Conservation (phyloP, 2,888 invertebrate species). For the Crematogaster levior region DNA sequence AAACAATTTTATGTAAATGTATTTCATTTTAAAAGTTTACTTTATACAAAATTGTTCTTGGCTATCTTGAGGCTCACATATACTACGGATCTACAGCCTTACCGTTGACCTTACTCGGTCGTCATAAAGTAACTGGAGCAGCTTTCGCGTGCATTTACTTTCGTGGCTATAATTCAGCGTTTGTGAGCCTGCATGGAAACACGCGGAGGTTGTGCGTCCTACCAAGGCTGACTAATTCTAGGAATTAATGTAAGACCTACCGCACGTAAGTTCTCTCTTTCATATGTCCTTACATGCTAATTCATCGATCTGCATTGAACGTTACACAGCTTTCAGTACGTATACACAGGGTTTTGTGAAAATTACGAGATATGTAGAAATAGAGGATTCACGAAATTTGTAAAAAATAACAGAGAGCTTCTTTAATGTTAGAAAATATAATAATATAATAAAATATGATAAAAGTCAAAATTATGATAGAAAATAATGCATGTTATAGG, state of each 20-base stretch:
- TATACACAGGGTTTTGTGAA: neutral
- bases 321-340: neutral
- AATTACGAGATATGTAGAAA: neutral
- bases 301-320: constrained; percentile 25
- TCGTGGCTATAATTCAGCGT: constrained; percentile 30
- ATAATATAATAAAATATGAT: neutral
- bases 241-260: constrained; percentile 35
- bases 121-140: neutral
- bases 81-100: neutral
- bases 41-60: neutral
- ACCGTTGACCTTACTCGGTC: constrained; percentile 21
- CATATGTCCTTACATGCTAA: constrained; percentile 30
- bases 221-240: constrained; percentile 48
- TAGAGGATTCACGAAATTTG: neutral
- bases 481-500: neutral
- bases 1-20: neutral
- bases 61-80: neutral
- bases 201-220: constrained; percentile 22
- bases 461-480: neutral
- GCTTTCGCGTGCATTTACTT: constrained; percentile 40
- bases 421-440: neutral
- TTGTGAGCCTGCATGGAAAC: constrained; percentile 19
- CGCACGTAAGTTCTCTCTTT: constrained; percentile 12
- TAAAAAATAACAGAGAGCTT: neutral
- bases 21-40: neutral